Conservation (phyloP, 2,797 vertebrate species). For the Enteromius thamalakanensis region DNA sequence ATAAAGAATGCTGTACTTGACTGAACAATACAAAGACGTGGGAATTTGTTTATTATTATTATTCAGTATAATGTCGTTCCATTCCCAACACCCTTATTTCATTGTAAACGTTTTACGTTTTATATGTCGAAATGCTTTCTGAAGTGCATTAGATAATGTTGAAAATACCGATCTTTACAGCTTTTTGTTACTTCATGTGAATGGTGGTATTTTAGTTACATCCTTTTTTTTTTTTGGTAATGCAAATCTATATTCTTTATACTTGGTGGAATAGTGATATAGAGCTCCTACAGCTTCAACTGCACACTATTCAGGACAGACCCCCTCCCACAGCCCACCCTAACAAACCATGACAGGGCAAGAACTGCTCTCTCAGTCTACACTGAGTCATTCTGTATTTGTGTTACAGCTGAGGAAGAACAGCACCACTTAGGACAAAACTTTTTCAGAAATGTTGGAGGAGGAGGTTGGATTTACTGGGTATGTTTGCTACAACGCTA, state of each 20-base stretch:
- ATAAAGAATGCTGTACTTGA: not conserved
- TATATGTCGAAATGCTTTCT: not conserved
- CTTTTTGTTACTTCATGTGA: not conserved
- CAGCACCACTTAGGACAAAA: conserved; percentile 62
- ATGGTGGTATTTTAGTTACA: not conserved
- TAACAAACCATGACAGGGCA: conserved; percentile 25
- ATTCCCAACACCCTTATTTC: not conserved
- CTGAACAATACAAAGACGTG: not conserved
- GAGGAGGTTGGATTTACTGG: conserved; percentile 64
- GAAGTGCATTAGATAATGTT: not conserved
- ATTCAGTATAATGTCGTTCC: not conserved
- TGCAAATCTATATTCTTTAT: not conserved
- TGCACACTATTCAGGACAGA: not conserved
- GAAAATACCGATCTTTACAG: not conserved
- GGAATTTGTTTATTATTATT: not conserved
- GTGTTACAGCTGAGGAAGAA: conserved; percentile 66
- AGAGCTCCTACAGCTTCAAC: not conserved
- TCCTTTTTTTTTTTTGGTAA: not conserved
- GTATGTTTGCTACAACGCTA: conserved; percentile 77
- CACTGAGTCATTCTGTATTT: conserved; percentile 70
- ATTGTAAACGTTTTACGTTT: not conserved
- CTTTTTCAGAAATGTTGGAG: conserved; percentile 66
- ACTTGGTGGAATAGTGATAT: not conserved
- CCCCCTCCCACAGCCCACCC: not conserved
- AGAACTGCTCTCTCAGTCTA: not conserved